Evolutionary conservation across 2,888 invertebrate genomes (phyloP), one percentile per base, ranked within the genome.

Genomic region (Melangyna quadrimaculata): DNA sequence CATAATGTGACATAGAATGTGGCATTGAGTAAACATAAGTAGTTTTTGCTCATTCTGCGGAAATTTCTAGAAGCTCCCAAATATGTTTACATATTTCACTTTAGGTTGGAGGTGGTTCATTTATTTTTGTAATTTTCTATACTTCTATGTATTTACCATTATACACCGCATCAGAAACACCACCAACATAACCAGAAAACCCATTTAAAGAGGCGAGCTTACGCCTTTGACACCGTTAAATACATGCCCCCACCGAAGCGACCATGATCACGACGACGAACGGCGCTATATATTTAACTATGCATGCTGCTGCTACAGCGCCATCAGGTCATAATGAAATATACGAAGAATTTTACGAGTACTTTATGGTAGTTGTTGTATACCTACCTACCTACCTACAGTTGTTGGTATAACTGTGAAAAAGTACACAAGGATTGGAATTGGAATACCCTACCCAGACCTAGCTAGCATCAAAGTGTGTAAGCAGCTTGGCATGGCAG

Each of bases 1-100:
- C 77, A 78, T 86, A 86, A 86, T 86, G 86, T 86, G 86, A 74
- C 86, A 86, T 72, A 65, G 69, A 86, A 86, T 70, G 81, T 81
- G 86, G 65, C 86, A 81, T 80, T 77, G 70, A 81, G 70, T 77
- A 78, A 86, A 81, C 86, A 81, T 86, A 86, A 86, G 86, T 80
- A 86, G 86, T 81, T 86, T 35, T 51, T 86, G 77, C 59, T 86
- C 78, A 81, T 86, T 86, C 78, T 57, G 43, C 73, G 65, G 53
- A 29, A 43, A 40, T 75, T 65, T 37, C 14, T n/a, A n/a, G 14
- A 24, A n/a, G 19, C 7, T 5, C 59, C 10, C 40, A 57, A 57
- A 57, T n/a, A 55, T n/a, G n/a, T n/a, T n/a, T n/a, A 32, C 14
- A 40, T 17, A 45, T 19, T 61, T 5, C 0, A n/a, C 14, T 3